Percentiles rank a stretch among this genome's conserved stretches.
Evolutionary conservation across 2,797 vertebrate species (phyloP).

Genomic region (Smutsia temminckii): DNA sequence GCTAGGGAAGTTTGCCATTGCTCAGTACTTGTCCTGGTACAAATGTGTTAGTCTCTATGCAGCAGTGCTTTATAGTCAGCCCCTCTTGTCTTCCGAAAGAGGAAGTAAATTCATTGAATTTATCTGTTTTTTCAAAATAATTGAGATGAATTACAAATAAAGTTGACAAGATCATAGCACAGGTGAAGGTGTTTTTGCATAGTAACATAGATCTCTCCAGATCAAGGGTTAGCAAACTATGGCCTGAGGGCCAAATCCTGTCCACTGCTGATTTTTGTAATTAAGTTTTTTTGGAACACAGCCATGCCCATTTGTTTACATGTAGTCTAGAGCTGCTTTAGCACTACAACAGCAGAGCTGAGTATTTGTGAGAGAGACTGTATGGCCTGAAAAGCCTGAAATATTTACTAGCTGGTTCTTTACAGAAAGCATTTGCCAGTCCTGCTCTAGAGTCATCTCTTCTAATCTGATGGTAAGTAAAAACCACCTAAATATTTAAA

Average conservation of each 20-base stretch:
- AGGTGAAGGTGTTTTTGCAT: background rate
- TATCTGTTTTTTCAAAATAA: background rate
- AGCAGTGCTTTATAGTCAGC: background rate
- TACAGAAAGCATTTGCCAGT: background rate
- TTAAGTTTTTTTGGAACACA: background rate
- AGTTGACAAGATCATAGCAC: background rate
- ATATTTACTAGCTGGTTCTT: background rate
- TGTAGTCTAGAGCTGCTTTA: background rate
- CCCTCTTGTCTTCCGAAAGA: background rate
- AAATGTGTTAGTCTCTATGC: background rate
- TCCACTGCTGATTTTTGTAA: background rate
- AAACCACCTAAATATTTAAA: conserved; percentile 49
- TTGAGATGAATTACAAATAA: background rate
- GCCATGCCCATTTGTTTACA: conserved; percentile 43
- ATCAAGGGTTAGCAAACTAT: conserved; percentile 34
- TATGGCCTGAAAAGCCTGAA: background rate
- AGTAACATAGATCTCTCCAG: background rate
- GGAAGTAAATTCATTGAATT: background rate
- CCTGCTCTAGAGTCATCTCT: background rate
- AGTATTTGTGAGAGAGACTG: background rate
- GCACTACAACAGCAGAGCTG: background rate
- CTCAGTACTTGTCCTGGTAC: background rate
- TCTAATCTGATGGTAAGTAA: conserved; percentile 31
- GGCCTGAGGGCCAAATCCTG: background rate
- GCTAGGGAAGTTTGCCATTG: background rate